These are phyloP conservation scores for Callospermophilus lateralis DNA, from an alignment of 2,113 vertebrate genomes.

Conservation along the genomic window DNA sequence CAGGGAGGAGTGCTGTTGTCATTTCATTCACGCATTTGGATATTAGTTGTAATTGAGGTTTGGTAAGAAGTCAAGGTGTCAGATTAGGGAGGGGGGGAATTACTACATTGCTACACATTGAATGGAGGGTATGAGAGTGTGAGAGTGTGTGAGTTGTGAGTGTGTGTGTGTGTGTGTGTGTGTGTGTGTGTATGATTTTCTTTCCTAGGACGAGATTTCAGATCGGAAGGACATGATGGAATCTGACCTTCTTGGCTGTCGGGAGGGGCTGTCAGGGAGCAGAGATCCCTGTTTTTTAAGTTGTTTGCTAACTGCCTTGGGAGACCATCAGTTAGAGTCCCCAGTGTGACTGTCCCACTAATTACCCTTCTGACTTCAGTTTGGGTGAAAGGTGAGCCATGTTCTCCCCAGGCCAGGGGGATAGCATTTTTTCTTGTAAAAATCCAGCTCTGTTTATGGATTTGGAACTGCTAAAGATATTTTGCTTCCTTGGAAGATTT, in stretches of 20 bases:
- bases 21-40: conserved; percentile 19
- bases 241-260: not conserved
- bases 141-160: too few relatives aligned
- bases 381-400: conserved; percentile 11
- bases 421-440: not conserved
- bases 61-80: not conserved
- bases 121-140: not conserved
- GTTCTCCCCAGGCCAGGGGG: conserved; percentile 42
- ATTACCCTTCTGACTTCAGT: not conserved
- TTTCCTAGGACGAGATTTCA: not conserved
- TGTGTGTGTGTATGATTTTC: not conserved
- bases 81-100: not conserved
- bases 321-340: not conserved
- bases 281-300: not conserved
- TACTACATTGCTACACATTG: not conserved
- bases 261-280: not conserved
- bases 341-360: not conserved
- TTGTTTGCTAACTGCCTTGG: not conserved
- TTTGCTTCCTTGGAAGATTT: conserved; percentile 68
- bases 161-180: not conserved
- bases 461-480: conserved; percentile 66
- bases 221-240: conserved; percentile 14
- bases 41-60: conserved; percentile 59
- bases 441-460: conserved; percentile 62
- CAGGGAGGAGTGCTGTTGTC: not conserved